Evolutionary conservation across 2,888 invertebrate species (phyloP).

Genomic region (Drosophila nr. medialis): DNA sequence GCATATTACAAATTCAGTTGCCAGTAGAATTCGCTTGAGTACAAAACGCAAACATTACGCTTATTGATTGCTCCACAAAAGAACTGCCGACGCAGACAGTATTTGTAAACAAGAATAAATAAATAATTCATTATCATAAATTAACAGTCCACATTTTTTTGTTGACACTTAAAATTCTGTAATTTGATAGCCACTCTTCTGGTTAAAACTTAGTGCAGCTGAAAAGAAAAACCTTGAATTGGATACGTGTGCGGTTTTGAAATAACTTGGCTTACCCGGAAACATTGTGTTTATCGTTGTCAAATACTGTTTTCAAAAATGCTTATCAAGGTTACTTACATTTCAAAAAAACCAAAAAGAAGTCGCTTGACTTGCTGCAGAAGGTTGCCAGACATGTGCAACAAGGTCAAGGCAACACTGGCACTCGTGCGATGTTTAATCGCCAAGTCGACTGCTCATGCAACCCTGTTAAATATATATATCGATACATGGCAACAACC

Average conservation of each 20-base stretch:
- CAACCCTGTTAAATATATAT: slow-evolving; percentile 27
- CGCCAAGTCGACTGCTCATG: background rate
- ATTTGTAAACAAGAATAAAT: background rate
- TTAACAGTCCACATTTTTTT: background rate
- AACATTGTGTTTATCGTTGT: background rate
- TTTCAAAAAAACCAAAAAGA: background rate
- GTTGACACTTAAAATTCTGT: background rate
- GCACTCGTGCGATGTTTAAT: background rate
- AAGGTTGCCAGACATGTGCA: slow-evolving; percentile 14
- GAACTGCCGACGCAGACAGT: slow-evolving; percentile 8
- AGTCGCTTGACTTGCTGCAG: background rate
- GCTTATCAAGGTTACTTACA: background rate
- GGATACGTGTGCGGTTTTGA: background rate
- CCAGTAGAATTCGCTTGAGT: background rate
- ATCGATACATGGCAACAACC: slow-evolving; percentile 52
- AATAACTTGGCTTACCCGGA: background rate
- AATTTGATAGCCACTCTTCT: background rate
- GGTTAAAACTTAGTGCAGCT: background rate
- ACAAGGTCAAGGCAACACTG: slow-evolving; percentile 1
- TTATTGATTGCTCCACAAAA: background rate
- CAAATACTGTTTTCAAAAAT: background rate
- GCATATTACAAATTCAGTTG: background rate
- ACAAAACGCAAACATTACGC: slow-evolving; percentile 4
- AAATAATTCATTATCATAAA: background rate
- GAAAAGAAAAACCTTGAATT: slow-evolving; percentile 5